These are phyloP conservation scores for Stenoptilia bipunctidactyla DNA, from an alignment of 2,888 invertebrate genomes.

Conservation along the genomic window DNA sequence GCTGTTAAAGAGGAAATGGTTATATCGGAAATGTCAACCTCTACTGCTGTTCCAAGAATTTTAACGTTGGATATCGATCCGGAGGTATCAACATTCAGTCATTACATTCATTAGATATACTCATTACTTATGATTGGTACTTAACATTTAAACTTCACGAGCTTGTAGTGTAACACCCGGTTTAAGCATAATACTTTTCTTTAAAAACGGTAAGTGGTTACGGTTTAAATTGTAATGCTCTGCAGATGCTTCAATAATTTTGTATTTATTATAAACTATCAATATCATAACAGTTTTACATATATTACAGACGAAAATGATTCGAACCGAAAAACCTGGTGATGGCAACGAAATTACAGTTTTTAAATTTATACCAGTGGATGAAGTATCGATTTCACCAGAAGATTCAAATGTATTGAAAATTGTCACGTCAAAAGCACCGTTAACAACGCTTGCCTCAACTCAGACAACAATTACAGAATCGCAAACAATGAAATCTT, in stretches of 20 bases:
- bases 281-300: background rate
- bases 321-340: conserved; percentile 60
- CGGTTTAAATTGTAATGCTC: conserved; percentile 4
- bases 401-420: conserved; percentile 56
- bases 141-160: background rate
- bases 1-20: conserved; percentile 73
- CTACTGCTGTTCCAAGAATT: conserved; percentile 67
- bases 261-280: conserved; percentile 14
- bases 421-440: conserved; percentile 43
- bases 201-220: conserved; percentile 43
- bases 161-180: background rate
- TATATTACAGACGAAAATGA: conserved; percentile 65
- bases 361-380: conserved; percentile 63
- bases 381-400: conserved; percentile 45
- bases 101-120: conserved; percentile 24
- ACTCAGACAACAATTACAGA: conserved; percentile 21
- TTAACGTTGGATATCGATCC: conserved; percentile 74
- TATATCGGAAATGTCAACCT: conserved; percentile 62
- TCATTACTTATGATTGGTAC: too few species aligned
- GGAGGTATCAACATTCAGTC: conserved; percentile 62
- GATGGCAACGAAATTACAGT: conserved; percentile 46
- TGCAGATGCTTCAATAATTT: conserved; percentile 18
- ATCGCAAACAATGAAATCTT: conserved; percentile 19
- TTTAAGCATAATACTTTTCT: too few species aligned
- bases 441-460: conserved; percentile 26